phyloP scores from a whole-genome alignment of 1,140 invertebrate species.

The Argopecten irradians region DNA sequence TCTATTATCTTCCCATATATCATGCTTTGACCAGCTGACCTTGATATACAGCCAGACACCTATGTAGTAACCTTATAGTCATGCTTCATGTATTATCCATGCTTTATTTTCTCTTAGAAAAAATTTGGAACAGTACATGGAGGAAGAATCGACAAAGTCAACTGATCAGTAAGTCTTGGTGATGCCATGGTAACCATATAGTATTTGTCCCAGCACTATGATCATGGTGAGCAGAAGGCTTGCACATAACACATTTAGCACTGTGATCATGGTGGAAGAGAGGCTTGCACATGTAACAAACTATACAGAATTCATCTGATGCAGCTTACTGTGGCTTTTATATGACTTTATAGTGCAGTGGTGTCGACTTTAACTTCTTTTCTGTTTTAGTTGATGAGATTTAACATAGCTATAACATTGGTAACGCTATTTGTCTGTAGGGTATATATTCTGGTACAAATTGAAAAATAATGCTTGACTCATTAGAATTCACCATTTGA shows the following conservation, averaged over 20 bases:
- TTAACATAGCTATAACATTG: not conserved
- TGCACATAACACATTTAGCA: constrained; percentile 21
- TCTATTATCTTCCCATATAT: not conserved
- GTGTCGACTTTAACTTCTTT: not conserved
- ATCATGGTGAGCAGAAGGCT: constrained; percentile 20
- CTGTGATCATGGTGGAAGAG: constrained; percentile 14
- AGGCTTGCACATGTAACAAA: constrained; percentile 21
- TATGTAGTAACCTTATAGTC: constrained; percentile 5
- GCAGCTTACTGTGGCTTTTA: constrained; percentile 7
- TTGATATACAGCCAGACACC: not conserved
- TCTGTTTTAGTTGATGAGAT: not conserved
- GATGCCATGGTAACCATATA: constrained; percentile 1
- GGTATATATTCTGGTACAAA: not conserved
- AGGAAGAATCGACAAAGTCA: not conserved
- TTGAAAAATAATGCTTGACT: no score
- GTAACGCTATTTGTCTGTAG: no score
- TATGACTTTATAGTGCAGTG: constrained; percentile 12
- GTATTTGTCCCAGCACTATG: not conserved
- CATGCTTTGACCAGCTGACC: not conserved
- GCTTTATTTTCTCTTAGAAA: constrained; percentile 18
- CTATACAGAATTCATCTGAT: constrained; percentile 22
- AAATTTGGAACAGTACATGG: constrained; percentile 21
- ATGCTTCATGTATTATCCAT: constrained; percentile 22
- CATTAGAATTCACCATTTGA: not conserved
- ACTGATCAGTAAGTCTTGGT: not conserved